phyloP scores from a whole-genome alignment of 1,140 invertebrate species.

The Pollicipes pollicipes region DNA sequence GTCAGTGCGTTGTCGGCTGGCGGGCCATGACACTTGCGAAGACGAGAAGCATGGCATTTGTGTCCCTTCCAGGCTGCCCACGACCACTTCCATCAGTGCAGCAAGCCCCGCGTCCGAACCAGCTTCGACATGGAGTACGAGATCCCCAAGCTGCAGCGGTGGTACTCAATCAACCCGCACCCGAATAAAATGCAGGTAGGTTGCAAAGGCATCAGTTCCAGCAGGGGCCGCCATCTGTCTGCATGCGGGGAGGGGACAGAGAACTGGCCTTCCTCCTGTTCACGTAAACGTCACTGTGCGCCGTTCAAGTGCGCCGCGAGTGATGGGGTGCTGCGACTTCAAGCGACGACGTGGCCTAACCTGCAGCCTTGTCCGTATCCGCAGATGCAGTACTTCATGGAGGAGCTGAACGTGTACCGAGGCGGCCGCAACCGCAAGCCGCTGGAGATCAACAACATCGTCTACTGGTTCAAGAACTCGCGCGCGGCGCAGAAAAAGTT shows the following conservation, averaged over 20 bases:
- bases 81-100: not conserved
- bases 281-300: no score
- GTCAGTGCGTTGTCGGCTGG: no score
- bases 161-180: constrained; percentile 90
- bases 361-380: constrained; percentile 16
- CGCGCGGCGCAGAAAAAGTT: constrained; percentile 76
- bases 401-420: constrained; percentile 77
- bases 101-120: constrained; percentile 72
- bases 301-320: no score
- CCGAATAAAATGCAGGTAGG: constrained; percentile 57
- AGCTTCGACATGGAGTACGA: constrained; percentile 90
- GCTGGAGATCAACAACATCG: constrained; percentile 89
- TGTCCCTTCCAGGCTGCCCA: no score
- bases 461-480: constrained; percentile 98
- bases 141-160: constrained; percentile 78
- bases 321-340: no score
- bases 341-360: no score
- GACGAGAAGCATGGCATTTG: no score
- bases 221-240: no score
- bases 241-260: no score
- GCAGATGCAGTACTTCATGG: constrained; percentile 83
- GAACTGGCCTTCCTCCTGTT: no score
- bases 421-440: constrained; percentile 79
- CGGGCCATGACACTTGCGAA: no score
- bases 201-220: no score